A percentile compares a stretch with the other conserved stretches of the same genome.
phyloP scores from a whole-genome alignment of 2,888 invertebrate species.

The Periphyllus acericola region DNA sequence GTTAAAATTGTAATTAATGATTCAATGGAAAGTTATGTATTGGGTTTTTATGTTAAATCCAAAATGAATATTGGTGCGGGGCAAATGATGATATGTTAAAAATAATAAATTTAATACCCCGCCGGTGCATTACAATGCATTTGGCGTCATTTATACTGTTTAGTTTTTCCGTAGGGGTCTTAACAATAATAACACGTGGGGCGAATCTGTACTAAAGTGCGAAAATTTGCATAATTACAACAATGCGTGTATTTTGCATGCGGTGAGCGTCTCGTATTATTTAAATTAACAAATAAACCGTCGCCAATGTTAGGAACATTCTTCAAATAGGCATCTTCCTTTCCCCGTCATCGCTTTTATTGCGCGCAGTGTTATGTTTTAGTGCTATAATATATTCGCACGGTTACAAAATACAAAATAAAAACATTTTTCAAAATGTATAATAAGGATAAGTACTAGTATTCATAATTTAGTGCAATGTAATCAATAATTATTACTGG shows the following conservation, averaged over 20 bases:
- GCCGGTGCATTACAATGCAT: constrained; percentile 44
- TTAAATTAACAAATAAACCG: constrained; percentile 58
- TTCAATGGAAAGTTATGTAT: not conserved
- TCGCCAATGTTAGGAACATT: constrained; percentile 44
- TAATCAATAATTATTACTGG: too few relatives aligned
- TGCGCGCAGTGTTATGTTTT: not conserved
- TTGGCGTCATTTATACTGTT: constrained; percentile 53
- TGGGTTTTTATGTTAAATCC: constrained; percentile 23
- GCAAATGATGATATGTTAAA: constrained; percentile 31
- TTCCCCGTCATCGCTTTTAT: not conserved
- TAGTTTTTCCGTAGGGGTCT: constrained; percentile 57
- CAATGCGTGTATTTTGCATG: constrained; percentile 59
- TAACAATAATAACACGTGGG: constrained; percentile 55
- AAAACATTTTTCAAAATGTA: not conserved
- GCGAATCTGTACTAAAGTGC: constrained; percentile 46
- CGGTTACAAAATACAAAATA: not conserved
- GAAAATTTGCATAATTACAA: constrained; percentile 61
- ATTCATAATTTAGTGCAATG: too few relatives aligned
- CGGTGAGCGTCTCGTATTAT: constrained; percentile 56
- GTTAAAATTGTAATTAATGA: constrained; percentile 17
- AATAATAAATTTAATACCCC: constrained; percentile 27
- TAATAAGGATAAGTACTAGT: too few relatives aligned
- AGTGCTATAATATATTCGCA: not conserved
- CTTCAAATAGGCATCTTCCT: constrained; percentile 30
- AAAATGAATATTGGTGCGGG: not conserved